Evolutionary conservation across 2,797 vertebrate species (phyloP), one percentile per base, ranked within the genome.

Genomic region (Bradypus variegatus): DNA sequence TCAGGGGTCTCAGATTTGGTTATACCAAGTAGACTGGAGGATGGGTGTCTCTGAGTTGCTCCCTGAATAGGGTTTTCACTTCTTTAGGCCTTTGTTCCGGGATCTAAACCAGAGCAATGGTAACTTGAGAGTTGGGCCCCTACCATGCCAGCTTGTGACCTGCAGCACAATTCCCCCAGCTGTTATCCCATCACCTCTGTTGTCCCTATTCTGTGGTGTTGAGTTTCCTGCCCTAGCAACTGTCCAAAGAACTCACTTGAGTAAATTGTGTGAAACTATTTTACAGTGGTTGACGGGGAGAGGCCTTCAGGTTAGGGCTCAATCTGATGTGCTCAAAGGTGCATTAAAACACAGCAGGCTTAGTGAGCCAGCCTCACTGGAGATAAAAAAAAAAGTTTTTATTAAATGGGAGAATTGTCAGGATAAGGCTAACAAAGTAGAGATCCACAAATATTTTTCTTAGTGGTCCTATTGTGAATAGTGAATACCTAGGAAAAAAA

Each of bases 141-240:
- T 3, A 53, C 23, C 23, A 29, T 0, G 16, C 7, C 25, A 80
- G 73, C 45, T 36, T 81, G 41, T 53, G 91, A 14, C 60, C 4
- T 4, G 25, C 21, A 23, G 53, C 5, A 4, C 69, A 48, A n/a
- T 50, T 14, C 27, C 55, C n/a, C 83, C 89, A 89, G 67, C 89
- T 92, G 91, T 86, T 96, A 19, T 9, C 53, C 16, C 29, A 60
- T 76, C 67, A 79, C 15, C 45, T 90, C 89, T 58, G 72, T 19
- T 58, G 23, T 86, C 78, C 64, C 82, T 88, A 6, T 80, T 88
- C 79, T 83, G 48, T 38, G 65, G 84, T 91, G 45, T 89, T 91
- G 67, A 77, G 48, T 94, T 94, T 95, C 92, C 41, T 64, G 23
- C 62, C 53, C 76, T 90, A 81, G 50, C 88, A 94, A 91, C 79